Evolutionary conservation across 2,888 invertebrate genomes (phyloP), one percentile per base, ranked within the genome.

Genomic region (Punctoribates punctum): DNA sequence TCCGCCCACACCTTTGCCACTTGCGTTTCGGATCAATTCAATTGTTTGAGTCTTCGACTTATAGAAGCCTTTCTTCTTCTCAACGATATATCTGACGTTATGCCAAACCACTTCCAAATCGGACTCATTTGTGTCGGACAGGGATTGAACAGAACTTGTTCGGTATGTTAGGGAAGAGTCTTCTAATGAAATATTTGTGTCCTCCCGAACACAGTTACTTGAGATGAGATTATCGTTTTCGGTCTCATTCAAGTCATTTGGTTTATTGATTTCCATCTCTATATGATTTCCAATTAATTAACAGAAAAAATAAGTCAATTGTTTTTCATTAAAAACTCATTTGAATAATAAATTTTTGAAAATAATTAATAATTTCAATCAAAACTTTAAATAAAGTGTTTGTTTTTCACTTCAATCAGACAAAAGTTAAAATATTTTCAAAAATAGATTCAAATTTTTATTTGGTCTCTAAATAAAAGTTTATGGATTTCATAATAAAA

Each of bases 91-190:
- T 38, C 29, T 34, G 11, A 75, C 20, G 57, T 75, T 60, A 73
- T 62, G 75, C 75, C 75, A 75, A 25, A 75, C 75, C 15, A 75
- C 25, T 9, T 48, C 48, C 15, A 75, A n/a, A 27, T 48, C 34
- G 1, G 3, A 11, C 6, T 57, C 17, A 17, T 15, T 65, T 34
- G 2, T 1, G 6, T 65, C n/a, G 6, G 29, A 29, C 29, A 29
- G 23, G 8, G 65, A 65, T 17, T 65, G 29, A 17, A 17, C 13
- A 1, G 65, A 65, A 65, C 17, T 38, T 2, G 65, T 65, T 34
- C 20, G 11, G 13, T 65, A 65, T 34, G 34, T n/a, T 8, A 65
- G 34, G 4, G 65, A 65, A 6, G 65, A 20, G 8, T 57, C 34
- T 2, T 4, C n/a, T 17, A 65, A 3, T 2, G 65, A 65, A 27